Conservation (phyloP, 2,888 invertebrate species). For the Cosmorhoe ocellata region DNA sequence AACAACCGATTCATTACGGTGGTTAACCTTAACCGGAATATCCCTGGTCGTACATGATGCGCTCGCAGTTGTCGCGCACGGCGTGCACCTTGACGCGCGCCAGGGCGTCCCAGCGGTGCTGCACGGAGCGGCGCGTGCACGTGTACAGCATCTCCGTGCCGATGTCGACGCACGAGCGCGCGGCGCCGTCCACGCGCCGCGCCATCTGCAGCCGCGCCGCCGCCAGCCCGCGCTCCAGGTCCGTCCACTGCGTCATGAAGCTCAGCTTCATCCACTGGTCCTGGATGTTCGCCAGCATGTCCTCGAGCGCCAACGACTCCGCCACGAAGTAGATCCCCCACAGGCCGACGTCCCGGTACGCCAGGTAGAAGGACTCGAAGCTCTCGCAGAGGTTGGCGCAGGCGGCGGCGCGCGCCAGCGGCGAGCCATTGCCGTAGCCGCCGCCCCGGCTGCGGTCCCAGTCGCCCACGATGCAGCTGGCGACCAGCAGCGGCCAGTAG, state of each 20-base stretch:
- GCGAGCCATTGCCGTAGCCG: slow-evolving; percentile 46
- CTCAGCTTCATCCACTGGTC: slow-evolving; percentile 67
- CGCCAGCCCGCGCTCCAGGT: slow-evolving; percentile 57
- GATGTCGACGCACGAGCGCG: slow-evolving; percentile 59
- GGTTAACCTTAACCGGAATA: no score
- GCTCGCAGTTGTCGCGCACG: slow-evolving; percentile 40
- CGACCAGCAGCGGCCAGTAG: slow-evolving; percentile 54
- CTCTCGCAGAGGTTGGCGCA: slow-evolving; percentile 27
- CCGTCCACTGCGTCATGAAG: slow-evolving; percentile 41
- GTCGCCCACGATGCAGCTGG: slow-evolving; percentile 60
- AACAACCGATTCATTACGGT: no score
- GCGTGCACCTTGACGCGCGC: slow-evolving; percentile 16
- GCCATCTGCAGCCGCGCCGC: slow-evolving; percentile 53
- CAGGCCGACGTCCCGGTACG: slow-evolving; percentile 67
- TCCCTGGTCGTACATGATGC: slow-evolving; percentile 68
- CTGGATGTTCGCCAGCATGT: slow-evolving; percentile 60
- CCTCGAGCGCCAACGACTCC: slow-evolving; percentile 51
- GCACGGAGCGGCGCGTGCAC: slow-evolving; percentile 3
- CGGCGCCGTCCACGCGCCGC: slow-evolving; percentile 44
- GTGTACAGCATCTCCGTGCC: slow-evolving; percentile 57
- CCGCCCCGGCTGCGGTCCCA: slow-evolving; percentile 65
- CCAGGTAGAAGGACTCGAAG: slow-evolving; percentile 69
- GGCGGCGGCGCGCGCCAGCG: slow-evolving; percentile 53
- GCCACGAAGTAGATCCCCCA: slow-evolving; percentile 75
- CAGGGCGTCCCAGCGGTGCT: slow-evolving; percentile 17